These are phyloP conservation scores for Callyntrura sp. DNA, from an alignment of 2,888 invertebrate genomes.

Conservation along the genomic window DNA sequence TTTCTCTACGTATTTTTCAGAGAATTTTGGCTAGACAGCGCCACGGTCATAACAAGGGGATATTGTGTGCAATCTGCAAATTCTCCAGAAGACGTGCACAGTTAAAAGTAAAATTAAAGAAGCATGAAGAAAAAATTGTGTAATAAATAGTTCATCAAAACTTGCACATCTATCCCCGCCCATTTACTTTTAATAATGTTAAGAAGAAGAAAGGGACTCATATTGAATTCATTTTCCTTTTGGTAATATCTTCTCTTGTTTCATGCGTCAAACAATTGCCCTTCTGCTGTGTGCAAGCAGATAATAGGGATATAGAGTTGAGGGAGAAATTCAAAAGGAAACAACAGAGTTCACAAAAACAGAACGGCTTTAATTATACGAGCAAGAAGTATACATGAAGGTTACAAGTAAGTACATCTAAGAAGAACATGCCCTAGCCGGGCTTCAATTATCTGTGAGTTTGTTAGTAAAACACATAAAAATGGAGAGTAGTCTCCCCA, in stretches of 20 bases:
- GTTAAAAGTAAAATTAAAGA: not conserved
- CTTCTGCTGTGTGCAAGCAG: not conserved
- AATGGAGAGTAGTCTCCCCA: not conserved
- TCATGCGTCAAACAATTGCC: not conserved
- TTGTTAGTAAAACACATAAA: slow-evolving; percentile 9
- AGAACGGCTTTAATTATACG: not conserved
- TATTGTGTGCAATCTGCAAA: not conserved
- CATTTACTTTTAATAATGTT: slow-evolving; percentile 39
- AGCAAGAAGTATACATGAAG: not conserved
- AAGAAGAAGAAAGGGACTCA: not conserved
- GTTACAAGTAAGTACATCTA: not conserved
- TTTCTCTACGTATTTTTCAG: no score
- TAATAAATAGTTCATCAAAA: slow-evolving; percentile 17
- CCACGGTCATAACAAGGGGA: not conserved
- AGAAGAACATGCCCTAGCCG: not conserved
- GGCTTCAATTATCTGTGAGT: not conserved
- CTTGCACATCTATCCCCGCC: slow-evolving; percentile 8
- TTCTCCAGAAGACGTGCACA: slow-evolving; percentile 3
- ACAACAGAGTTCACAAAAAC: not conserved
- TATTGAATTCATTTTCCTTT: slow-evolving; percentile 23
- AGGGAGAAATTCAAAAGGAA: not conserved
- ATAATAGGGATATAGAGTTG: not conserved
- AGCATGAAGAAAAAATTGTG: not conserved
- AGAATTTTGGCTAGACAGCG: no score
- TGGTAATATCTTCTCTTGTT: not conserved